A percentile compares a stretch with the other conserved stretches of the same genome.
Conservation (phyloP, 1,140 invertebrate species). For the Kradibia gibbosae region DNA sequence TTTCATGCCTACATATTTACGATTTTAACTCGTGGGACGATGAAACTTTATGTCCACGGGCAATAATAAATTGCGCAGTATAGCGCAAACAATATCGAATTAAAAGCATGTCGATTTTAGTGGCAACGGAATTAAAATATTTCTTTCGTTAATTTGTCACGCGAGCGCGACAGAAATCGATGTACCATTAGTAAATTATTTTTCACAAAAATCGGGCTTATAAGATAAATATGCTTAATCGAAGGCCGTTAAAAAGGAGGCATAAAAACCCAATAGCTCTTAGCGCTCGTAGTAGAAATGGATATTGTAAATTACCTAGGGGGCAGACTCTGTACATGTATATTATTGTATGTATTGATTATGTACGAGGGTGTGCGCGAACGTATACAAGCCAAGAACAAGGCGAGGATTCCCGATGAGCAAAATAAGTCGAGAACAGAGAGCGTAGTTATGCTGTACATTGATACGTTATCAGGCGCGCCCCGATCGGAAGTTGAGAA, state of each 20-base stretch:
- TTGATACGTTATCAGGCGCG: constrained; percentile 41
- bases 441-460: not conserved
- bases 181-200: constrained; percentile 19
- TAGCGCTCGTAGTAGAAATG: constrained; percentile 4
- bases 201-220: not conserved
- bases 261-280: not conserved
- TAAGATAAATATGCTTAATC: constrained; percentile 14
- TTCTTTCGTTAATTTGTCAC: not conserved
- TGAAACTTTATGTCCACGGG: not conserved
- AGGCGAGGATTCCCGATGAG: not conserved
- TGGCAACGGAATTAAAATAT: not conserved
- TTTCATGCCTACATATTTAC: not conserved
- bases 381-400: not conserved
- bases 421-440: not conserved
- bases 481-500: constrained; percentile 59
- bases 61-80: not conserved
- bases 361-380: not conserved
- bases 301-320: constrained; percentile 8
- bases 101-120: not conserved
- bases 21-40: not conserved
- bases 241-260: not conserved
- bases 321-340: not conserved
- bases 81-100: not conserved
- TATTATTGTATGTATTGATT: no score
- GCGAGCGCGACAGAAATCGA: not conserved